Evolutionary conservation across 2,113 vertebrate species (phyloP).

Genomic region (Hyaena hyaena): DNA sequence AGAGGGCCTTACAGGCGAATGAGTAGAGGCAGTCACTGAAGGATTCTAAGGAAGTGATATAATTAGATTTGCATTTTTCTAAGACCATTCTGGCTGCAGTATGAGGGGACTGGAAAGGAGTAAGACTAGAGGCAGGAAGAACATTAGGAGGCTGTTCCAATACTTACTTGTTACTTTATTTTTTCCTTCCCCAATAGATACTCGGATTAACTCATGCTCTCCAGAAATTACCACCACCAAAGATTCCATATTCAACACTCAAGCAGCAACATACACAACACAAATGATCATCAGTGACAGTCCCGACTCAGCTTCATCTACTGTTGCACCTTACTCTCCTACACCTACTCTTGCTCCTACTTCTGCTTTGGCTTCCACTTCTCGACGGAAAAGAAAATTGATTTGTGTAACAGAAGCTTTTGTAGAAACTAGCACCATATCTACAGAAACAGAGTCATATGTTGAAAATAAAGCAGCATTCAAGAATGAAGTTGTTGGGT

Average conservation of each 20-base stretch:
- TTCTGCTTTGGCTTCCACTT: constrained; percentile 12
- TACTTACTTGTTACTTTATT: constrained; percentile 46
- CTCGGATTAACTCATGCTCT: constrained; percentile 84
- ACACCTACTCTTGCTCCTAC: neutral
- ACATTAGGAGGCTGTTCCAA: neutral
- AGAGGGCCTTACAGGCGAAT: neutral
- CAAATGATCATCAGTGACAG: constrained; percentile 4
- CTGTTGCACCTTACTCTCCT: neutral
- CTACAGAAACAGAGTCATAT: constrained; percentile 3
- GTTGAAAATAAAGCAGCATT: constrained; percentile 56
- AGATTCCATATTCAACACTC: neutral
- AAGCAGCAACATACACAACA: neutral
- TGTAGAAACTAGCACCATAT: constrained; percentile 67
- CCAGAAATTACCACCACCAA: constrained; percentile 77
- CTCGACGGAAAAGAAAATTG: constrained; percentile 68
- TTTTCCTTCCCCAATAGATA: constrained; percentile 79
- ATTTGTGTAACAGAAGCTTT: constrained; percentile 82
- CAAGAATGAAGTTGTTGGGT: constrained; percentile 79
- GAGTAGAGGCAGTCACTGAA: neutral
- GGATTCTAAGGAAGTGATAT: neutral
- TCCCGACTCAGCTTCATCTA: neutral
- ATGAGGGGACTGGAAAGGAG: neutral
- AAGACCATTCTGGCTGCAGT: neutral
- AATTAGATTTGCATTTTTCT: neutral
- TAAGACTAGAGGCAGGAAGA: neutral